Percentiles rank a stretch among this genome's conserved stretches.
Conservation (phyloP, 2,113 vertebrate genomes). For the Canis aureus region DNA sequence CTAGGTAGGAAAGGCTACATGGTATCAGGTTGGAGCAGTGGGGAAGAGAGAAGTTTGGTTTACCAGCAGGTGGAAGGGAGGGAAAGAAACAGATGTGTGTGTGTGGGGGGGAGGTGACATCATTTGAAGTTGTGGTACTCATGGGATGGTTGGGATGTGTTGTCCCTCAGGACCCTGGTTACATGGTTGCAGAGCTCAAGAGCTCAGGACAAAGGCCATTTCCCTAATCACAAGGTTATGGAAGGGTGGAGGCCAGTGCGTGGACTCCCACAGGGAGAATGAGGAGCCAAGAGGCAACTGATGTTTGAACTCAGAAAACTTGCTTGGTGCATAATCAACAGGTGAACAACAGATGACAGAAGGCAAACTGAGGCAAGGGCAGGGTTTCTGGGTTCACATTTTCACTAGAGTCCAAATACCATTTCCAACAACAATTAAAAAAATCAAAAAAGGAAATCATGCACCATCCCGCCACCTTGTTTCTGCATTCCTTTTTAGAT, state of each 20-base stretch:
- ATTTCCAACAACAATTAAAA: background rate
- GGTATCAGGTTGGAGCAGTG: background rate
- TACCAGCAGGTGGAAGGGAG: no score
- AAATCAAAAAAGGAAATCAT: background rate
- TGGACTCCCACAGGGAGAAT: background rate
- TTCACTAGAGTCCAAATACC: background rate
- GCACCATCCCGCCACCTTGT: background rate
- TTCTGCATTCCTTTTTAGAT: background rate
- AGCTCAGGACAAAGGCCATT: background rate
- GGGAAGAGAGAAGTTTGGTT: background rate
- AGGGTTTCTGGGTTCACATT: background rate
- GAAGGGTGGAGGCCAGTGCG: background rate
- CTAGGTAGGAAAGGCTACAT: background rate
- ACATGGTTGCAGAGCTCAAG: background rate
- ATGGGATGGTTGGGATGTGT: rapidly evolving
- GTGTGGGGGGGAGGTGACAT: rapidly evolving
- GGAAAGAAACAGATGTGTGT: rapidly evolving
- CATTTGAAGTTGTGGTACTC: background rate
- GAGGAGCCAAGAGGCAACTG: background rate
- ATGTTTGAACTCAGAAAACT: background rate
- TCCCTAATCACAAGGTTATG: no score
- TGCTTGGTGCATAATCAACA: background rate
- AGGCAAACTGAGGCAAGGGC: background rate
- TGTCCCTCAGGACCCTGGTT: rapidly evolving
- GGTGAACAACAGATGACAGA: background rate